Conservation (phyloP, 2,888 invertebrate species). For the Schrankia costaestrigalis region DNA sequence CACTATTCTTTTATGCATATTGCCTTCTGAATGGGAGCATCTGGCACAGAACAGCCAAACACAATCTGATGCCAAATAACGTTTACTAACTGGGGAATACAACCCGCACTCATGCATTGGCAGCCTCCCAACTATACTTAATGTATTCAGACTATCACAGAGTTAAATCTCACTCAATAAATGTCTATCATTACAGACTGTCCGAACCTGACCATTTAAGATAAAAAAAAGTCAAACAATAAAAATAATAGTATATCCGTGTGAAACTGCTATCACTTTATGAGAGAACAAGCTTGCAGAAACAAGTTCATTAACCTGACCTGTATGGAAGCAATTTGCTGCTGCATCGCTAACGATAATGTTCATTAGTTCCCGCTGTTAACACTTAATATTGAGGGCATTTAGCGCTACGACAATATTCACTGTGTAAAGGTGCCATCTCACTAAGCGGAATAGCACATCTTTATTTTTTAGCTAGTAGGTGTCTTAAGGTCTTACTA, state of each 20-base stretch:
- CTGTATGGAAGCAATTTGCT: constrained; percentile 17
- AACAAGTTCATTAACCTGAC: constrained; percentile 18
- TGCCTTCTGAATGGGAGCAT: constrained; percentile 7
- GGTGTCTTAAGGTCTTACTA: too few relatives aligned
- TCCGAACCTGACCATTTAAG: too few relatives aligned
- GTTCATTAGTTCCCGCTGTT: constrained; percentile 24
- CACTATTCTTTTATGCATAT: not conserved
- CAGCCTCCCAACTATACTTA: constrained; percentile 11
- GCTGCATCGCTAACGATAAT: constrained; percentile 28
- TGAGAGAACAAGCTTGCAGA: too few relatives aligned
- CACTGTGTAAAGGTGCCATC: not conserved
- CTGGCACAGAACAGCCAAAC: constrained; percentile 11
- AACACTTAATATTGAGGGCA: constrained; percentile 15
- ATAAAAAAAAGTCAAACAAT: too few relatives aligned
- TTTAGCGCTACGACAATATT: constrained; percentile 9
- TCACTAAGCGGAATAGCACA: too few relatives aligned
- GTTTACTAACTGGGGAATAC: constrained; percentile 6
- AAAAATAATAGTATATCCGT: too few relatives aligned
- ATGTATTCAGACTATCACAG: too few relatives aligned
- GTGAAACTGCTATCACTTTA: too few relatives aligned
- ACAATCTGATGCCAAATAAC: constrained; percentile 12
- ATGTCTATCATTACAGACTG: too few relatives aligned
- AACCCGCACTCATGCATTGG: constrained; percentile 8
- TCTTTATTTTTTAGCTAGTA: too few relatives aligned
- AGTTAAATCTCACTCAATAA: too few relatives aligned